Evolutionary conservation across 2,113 vertebrate species (phyloP).

Genomic region (Promerops cafer): DNA sequence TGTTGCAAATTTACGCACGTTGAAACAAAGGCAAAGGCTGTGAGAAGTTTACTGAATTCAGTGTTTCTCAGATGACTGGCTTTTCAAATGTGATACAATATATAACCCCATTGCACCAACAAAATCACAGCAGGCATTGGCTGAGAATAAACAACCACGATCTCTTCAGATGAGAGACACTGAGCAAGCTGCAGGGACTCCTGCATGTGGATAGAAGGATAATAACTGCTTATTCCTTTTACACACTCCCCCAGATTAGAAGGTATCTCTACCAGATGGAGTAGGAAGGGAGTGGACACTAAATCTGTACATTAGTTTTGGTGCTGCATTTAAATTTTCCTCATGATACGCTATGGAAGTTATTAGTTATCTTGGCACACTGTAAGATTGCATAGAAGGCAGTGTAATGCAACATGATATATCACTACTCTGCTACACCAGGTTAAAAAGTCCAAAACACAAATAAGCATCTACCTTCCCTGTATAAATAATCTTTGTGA

Average conservation of each 20-base stretch:
- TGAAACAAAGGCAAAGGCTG: neutral
- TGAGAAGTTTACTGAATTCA: neutral
- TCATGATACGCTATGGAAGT: neutral
- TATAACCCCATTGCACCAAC: neutral
- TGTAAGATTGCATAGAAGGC: neutral
- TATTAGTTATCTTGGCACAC: neutral
- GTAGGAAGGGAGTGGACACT: neutral
- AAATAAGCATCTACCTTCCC: neutral
- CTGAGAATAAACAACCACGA: neutral
- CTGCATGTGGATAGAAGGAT: neutral
- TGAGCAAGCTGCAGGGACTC: neutral
- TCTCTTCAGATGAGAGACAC: neutral
- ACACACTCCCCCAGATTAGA: neutral
- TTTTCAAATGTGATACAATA: neutral
- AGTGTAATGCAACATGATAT: neutral
- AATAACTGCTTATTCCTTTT: neutral
- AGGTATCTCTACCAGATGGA: neutral
- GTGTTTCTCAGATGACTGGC: neutral
- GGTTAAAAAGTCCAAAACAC: neutral
- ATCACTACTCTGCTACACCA: neutral
- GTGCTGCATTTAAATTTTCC: neutral
- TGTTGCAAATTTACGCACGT: neutral
- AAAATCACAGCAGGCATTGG: neutral
- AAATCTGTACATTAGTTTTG: neutral
- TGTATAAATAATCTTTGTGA: neutral